Evolutionary conservation across 1,140 invertebrate species (phyloP).

Genomic region (Dryas iulia): DNA sequence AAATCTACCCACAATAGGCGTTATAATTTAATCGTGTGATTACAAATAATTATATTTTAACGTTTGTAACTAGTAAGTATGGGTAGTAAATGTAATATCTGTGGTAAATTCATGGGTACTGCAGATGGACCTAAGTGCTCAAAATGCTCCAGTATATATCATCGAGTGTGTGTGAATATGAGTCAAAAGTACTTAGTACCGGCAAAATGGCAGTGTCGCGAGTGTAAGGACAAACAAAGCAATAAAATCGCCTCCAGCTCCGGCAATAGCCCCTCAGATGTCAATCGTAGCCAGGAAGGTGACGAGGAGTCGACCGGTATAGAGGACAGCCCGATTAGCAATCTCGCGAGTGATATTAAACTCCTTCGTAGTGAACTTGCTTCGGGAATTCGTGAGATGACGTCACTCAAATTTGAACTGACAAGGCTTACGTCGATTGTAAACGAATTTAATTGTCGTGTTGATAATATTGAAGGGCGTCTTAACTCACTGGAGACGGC

Average conservation of each 20-base stretch:
- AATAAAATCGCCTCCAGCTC: slow-evolving; percentile 5
- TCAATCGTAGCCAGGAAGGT: too few species aligned
- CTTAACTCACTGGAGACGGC: neutral
- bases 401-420: slow-evolving; percentile 2
- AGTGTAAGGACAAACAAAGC: neutral
- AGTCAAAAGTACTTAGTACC: neutral
- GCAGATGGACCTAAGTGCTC: slow-evolving; percentile 25
- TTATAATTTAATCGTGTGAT: too few species aligned
- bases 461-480: slow-evolving; percentile 4
- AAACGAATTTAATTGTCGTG: neutral
- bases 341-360: slow-evolving; percentile 8
- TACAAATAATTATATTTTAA: too few species aligned
- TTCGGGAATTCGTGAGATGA: slow-evolving; percentile 10
- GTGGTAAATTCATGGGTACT: slow-evolving; percentile 19
- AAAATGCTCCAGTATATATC: neutral
- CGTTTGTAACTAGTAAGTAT: too few species aligned
- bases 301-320: too few species aligned
- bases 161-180: slow-evolving; percentile 5
- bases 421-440: neutral
- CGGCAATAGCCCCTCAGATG: slow-evolving; percentile 2
- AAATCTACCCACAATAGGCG: too few species aligned
- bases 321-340: neutral
- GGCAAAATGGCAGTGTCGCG: slow-evolving; percentile 14
- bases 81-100: slow-evolving; percentile 9
- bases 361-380: neutral